phyloP scores from a whole-genome alignment of 2,113 vertebrate species.

The Sylvilagus bachmani region DNA sequence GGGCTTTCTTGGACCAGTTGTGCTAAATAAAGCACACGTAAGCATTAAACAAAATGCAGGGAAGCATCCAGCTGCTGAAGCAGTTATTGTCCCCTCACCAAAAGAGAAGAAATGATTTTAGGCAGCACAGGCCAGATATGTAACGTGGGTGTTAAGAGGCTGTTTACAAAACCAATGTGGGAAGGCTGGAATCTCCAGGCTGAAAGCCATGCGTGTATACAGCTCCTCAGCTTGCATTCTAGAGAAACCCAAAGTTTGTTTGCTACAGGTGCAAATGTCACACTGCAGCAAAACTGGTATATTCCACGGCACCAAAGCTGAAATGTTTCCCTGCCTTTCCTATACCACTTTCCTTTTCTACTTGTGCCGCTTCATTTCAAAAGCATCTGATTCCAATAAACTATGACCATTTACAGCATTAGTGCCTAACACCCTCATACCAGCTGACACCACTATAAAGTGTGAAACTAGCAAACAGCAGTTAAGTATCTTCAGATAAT shows the following conservation, averaged over 20 bases:
- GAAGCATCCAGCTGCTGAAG: conserved; percentile 35
- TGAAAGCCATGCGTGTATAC: conserved; percentile 35
- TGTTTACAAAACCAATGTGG: conserved; percentile 66
- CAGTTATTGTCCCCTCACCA: conserved; percentile 50
- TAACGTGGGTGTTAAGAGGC: conserved; percentile 63
- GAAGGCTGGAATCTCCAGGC: conserved; percentile 69
- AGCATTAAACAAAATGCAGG: conserved; percentile 38
- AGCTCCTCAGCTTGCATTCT: conserved; percentile 52
- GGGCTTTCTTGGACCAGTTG: conserved; percentile 48
- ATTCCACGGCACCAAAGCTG: neutral
- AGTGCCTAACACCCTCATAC: neutral
- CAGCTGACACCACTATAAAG: neutral
- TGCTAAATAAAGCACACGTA: conserved; percentile 61
- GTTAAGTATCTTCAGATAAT: neutral
- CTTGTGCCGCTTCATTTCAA: neutral
- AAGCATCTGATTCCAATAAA: conserved; percentile 19
- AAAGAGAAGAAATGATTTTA: conserved; percentile 61
- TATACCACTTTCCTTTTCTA: neutral
- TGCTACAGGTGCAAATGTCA: conserved; percentile 52
- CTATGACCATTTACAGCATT: neutral
- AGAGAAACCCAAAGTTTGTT: conserved; percentile 67
- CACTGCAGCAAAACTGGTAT: neutral
- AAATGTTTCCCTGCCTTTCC: neutral
- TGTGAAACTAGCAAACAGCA: conserved; percentile 19
- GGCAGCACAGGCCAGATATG: conserved; percentile 31